A percentile compares a stretch with the other conserved stretches of the same genome.
These are phyloP conservation scores for Apodemia mormo DNA, from an alignment of 2,888 invertebrate species.

Conservation along the genomic window DNA sequence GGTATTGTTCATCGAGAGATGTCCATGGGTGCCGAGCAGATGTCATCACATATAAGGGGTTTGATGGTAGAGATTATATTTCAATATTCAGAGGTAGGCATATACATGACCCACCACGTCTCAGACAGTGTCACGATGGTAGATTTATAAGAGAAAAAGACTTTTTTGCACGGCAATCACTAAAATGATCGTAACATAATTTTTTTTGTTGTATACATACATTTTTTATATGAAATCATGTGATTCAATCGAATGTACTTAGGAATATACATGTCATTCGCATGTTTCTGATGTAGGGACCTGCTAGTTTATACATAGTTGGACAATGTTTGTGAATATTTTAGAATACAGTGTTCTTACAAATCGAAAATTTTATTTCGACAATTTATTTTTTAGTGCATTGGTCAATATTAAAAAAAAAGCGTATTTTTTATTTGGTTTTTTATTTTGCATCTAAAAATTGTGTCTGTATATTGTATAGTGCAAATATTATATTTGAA, in stretches of 20 bases:
- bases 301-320: constrained; percentile 61
- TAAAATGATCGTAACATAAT: constrained; percentile 45
- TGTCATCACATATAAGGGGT: constrained; percentile 71
- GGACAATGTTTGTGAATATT: constrained; percentile 59
- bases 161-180: constrained; percentile 47
- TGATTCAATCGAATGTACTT: constrained; percentile 61
- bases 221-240: constrained; percentile 49
- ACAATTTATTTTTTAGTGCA: constrained; percentile 25
- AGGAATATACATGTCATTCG: constrained; percentile 46
- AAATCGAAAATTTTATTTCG: constrained; percentile 20
- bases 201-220: constrained; percentile 39
- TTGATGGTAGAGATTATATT: constrained; percentile 70
- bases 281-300: constrained; percentile 70
- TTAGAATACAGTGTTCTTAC: constrained; percentile 73
- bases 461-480: not conserved
- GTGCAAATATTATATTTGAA: constrained; percentile 32
- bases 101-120: constrained; percentile 69
- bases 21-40: constrained; percentile 73
- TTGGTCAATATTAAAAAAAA: constrained; percentile 27
- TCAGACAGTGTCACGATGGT: constrained; percentile 70
- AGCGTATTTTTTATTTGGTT: constrained; percentile 36
- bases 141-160: constrained; percentile 73
- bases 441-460: constrained; percentile 22
- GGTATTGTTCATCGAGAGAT: constrained; percentile 75
- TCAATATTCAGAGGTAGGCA: constrained; percentile 73